Conservation (phyloP, 2,888 invertebrate genomes). For the Sclerodermus sp. region DNA sequence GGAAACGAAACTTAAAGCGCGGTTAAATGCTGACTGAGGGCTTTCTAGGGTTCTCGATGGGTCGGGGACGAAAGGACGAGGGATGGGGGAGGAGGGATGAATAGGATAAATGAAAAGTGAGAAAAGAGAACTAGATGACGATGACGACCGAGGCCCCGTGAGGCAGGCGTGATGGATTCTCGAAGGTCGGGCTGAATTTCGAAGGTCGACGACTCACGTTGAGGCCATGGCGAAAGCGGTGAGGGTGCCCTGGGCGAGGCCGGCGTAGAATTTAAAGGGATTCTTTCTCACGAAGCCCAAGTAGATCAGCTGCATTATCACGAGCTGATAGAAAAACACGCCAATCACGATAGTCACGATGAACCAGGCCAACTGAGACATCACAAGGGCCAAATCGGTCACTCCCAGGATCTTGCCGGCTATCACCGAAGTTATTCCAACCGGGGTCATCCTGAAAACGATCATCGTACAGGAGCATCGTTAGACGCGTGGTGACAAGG, state of each 20-base stretch:
- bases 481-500: too few species aligned
- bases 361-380: constrained; percentile 63
- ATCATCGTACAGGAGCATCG: too few species aligned
- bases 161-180: constrained; percentile 47
- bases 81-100: constrained; percentile 2
- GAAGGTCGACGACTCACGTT: constrained; percentile 70
- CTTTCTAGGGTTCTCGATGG: too few species aligned
- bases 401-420: constrained; percentile 79
- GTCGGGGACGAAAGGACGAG: not conserved
- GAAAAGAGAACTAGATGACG: constrained; percentile 20
- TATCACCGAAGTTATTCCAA: constrained; percentile 83
- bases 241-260: constrained; percentile 78
- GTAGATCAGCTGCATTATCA: constrained; percentile 84
- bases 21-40: too few species aligned
- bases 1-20: too few species aligned
- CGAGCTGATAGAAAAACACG: constrained; percentile 79
- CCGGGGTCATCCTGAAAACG: constrained; percentile 69
- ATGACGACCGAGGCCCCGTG: constrained; percentile 48
- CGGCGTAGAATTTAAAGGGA: constrained; percentile 84
- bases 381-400: constrained; percentile 64
- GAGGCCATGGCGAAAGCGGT: constrained; percentile 90
- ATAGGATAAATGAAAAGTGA: constrained; percentile 6
- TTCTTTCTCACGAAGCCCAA: constrained; percentile 78
- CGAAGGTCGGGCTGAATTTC: constrained; percentile 44
- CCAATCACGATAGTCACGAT: constrained; percentile 82